A percentile compares a stretch with the other conserved stretches of the same genome.
Evolutionary conservation across 2,113 vertebrate genomes (phyloP).

Genomic region (Piaya cayana): DNA sequence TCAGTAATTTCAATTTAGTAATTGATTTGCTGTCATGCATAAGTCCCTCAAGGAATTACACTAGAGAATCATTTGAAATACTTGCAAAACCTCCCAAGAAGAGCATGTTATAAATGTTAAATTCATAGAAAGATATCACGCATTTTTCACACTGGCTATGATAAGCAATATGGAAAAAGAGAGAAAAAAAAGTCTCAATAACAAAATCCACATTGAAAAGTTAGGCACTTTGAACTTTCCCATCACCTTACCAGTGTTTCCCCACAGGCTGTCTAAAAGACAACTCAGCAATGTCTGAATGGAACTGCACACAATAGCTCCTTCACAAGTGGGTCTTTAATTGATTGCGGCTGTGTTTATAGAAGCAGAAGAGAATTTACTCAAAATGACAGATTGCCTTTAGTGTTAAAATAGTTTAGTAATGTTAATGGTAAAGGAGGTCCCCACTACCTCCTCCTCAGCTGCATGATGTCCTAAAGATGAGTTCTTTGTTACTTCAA

Average conservation of each 20-base stretch:
- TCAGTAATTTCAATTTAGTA: not conserved
- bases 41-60: not conserved
- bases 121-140: not conserved
- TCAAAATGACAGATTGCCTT: constrained; percentile 79
- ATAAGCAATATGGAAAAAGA: not conserved
- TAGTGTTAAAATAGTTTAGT: constrained; percentile 67
- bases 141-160: not conserved
- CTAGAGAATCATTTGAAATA: not conserved
- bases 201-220: constrained; percentile 72
- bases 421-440: constrained; percentile 47
- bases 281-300: constrained; percentile 73
- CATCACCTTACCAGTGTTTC: constrained; percentile 73
- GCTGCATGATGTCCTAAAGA: constrained; percentile 10
- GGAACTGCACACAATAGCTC: constrained; percentile 75
- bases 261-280: constrained; percentile 70
- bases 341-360: constrained; percentile 83
- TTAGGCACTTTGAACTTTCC: constrained; percentile 78
- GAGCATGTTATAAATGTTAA: not conserved
- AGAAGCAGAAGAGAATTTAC: constrained; percentile 81
- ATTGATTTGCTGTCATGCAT: not conserved
- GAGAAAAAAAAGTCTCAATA: constrained; percentile 31
- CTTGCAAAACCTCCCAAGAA: constrained; percentile 21
- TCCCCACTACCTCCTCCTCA: constrained; percentile 18
- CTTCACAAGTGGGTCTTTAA: constrained; percentile 79
- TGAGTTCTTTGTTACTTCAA: constrained; percentile 36